Percentiles rank a stretch among this genome's conserved stretches.
phyloP scores from a whole-genome alignment of 2,888 invertebrate genomes.

The Zygothrica quintamaculata region DNA sequence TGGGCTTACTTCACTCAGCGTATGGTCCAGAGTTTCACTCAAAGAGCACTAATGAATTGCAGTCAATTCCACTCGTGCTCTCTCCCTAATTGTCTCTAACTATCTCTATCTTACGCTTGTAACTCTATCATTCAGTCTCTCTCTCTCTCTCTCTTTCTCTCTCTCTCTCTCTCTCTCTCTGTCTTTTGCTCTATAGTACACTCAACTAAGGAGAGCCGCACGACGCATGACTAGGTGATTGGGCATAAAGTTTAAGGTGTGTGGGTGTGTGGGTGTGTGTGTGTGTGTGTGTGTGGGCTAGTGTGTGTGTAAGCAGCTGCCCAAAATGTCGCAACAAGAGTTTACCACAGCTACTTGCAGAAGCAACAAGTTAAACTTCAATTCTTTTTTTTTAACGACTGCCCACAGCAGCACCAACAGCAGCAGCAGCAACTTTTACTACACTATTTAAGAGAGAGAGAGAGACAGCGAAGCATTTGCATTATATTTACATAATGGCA shows the following conservation, averaged over 20 bases:
- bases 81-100: too few species aligned
- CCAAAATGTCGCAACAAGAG: neutral
- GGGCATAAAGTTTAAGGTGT: too few species aligned
- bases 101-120: too few species aligned
- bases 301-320: too few species aligned
- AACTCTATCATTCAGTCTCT: neutral
- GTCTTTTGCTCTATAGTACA: neutral
- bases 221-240: conserved; percentile 35
- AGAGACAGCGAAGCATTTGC: neutral
- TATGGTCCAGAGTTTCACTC: too few species aligned
- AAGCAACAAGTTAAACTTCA: neutral
- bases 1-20: too few species aligned
- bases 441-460: conserved; percentile 9
- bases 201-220: too few species aligned
- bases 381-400: neutral
- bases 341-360: neutral
- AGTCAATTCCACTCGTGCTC: neutral
- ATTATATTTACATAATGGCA: conserved; percentile 13
- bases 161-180: conserved; percentile 7
- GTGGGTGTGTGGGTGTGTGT: too few species aligned
- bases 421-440: neutral
- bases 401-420: too few species aligned
- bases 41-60: too few species aligned
- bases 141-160: neutral
- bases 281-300: too few species aligned